Evolutionary conservation across 2,888 invertebrate genomes (phyloP).

Genomic region (Glyphotaelius pellucidus): DNA sequence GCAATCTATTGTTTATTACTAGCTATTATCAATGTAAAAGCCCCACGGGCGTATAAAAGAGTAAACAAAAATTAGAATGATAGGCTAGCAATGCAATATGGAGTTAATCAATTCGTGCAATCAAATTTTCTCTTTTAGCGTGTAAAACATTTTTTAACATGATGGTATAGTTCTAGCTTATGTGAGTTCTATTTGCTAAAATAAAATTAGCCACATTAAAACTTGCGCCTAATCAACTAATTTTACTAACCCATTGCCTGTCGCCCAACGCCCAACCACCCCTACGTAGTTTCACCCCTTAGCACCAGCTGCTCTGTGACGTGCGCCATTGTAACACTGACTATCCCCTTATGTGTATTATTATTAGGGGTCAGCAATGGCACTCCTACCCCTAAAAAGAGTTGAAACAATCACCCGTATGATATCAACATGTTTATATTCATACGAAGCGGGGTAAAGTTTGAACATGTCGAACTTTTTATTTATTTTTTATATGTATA

Average conservation of each 20-base stretch:
- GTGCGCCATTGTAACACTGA: not conserved
- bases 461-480: not conserved
- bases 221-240: not conserved
- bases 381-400: slow-evolving; percentile 21
- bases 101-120: not conserved
- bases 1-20: too few relatives aligned
- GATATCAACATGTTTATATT: not conserved
- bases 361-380: slow-evolving; percentile 23
- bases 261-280: not conserved
- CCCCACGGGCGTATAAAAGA: too few relatives aligned
- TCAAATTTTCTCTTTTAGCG: not conserved
- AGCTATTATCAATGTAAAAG: too few relatives aligned
- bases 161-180: not conserved
- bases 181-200: not conserved
- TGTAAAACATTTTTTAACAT: not conserved
- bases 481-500: too few relatives aligned
- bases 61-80: not conserved
- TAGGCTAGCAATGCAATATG: not conserved
- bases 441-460: not conserved
- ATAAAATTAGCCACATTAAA: not conserved
- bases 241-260: not conserved
- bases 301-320: slow-evolving; percentile 14
- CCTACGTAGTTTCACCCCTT: not conserved
- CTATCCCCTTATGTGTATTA: slow-evolving; percentile 4
- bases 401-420: slow-evolving; percentile 11